These are phyloP conservation scores for Tretioscincus oriximinensis DNA, from an alignment of 2,113 vertebrate genomes.

Conservation along the genomic window DNA sequence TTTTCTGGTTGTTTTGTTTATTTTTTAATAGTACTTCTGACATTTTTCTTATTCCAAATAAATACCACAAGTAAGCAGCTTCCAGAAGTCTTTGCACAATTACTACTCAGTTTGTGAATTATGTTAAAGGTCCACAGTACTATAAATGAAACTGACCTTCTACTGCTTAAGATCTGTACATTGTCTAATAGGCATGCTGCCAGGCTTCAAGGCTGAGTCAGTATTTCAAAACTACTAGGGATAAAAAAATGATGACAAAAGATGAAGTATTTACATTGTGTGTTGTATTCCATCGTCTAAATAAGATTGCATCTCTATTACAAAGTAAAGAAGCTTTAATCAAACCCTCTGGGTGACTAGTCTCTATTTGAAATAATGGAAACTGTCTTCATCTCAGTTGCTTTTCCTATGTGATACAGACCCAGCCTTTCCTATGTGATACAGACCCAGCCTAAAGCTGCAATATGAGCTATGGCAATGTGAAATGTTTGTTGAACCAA, in stretches of 20 bases:
- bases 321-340: too few relatives aligned
- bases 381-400: too few relatives aligned
- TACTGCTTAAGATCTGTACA: background rate
- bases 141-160: constrained; percentile 2
- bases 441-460: background rate
- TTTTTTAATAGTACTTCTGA: constrained; percentile 3
- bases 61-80: background rate
- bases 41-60: background rate
- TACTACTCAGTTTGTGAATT: background rate
- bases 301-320: too few relatives aligned
- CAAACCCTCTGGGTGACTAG: too few relatives aligned
- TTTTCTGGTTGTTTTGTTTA: background rate
- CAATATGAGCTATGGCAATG: constrained; percentile 19
- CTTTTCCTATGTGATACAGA: too few relatives aligned
- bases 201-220: constrained; percentile 36
- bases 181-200: constrained; percentile 7
- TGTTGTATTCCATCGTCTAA: constrained; percentile 6
- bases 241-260: constrained; percentile 16
- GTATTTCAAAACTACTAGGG: constrained; percentile 27
- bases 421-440: background rate
- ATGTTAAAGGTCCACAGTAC: background rate
- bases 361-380: too few relatives aligned
- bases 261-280: constrained; percentile 9
- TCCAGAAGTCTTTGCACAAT: constrained; percentile 27
- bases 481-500: background rate